phyloP scores from a whole-genome alignment of 2,888 invertebrate genomes.

The Morpho helenor region DNA sequence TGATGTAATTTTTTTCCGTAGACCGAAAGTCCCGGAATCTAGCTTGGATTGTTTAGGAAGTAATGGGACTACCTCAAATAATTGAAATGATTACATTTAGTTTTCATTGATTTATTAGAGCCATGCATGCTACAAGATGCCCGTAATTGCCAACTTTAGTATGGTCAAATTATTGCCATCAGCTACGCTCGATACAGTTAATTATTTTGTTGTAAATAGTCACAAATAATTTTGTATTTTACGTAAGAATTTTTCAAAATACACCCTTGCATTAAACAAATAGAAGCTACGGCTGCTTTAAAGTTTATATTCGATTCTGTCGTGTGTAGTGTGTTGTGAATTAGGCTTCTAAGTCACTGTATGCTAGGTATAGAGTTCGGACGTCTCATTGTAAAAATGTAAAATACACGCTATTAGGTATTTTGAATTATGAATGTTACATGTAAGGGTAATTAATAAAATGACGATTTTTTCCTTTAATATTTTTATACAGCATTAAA shows the following conservation, averaged over 20 bases:
- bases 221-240: constrained; percentile 75
- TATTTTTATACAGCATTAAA: constrained; percentile 79
- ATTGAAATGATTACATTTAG: constrained; percentile 27
- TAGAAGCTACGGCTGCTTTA: constrained; percentile 67
- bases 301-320: constrained; percentile 66
- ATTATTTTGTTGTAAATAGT: constrained; percentile 74
- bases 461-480: constrained; percentile 76
- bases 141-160: constrained; percentile 58
- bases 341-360: constrained; percentile 73
- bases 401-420: constrained; percentile 69
- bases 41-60: too few relatives aligned
- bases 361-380: constrained; percentile 67
- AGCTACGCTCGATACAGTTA: constrained; percentile 34
- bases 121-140: constrained; percentile 63
- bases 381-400: constrained; percentile 77
- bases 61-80: constrained; percentile 27
- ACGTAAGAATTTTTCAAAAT: constrained; percentile 69
- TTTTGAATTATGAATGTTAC: constrained; percentile 71
- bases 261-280: constrained; percentile 71
- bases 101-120: constrained; percentile 58
- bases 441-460: constrained; percentile 64
- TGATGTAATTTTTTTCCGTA: not conserved
- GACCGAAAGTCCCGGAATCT: too few relatives aligned
- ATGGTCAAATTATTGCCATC: constrained; percentile 45
- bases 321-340: constrained; percentile 75